These are phyloP conservation scores for Platalea minor DNA, from an alignment of 2,797 vertebrate species.

Conservation along the genomic window DNA sequence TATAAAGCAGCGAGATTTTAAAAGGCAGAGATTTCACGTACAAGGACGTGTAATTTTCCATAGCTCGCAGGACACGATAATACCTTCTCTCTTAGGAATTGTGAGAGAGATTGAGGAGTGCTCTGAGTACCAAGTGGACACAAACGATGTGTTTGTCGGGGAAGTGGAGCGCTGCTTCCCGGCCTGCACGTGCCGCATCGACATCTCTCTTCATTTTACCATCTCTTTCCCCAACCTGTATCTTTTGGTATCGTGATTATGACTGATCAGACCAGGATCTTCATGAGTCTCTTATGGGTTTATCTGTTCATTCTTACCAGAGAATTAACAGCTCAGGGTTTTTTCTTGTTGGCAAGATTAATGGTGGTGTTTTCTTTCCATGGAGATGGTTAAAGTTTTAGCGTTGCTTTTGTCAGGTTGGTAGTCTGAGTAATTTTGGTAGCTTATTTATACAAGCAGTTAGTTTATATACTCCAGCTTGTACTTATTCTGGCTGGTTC, in stretches of 20 bases:
- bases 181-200: fast-evolving
- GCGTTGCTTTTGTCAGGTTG: neutral
- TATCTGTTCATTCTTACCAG: neutral
- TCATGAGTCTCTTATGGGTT: neutral
- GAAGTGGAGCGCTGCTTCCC: neutral
- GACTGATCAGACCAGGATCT: neutral
- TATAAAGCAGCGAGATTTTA: neutral
- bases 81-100: neutral
- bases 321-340: neutral
- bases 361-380: neutral
- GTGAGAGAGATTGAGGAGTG: neutral
- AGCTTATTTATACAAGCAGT: slow-evolving; percentile 1
- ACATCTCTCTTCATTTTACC: neutral
- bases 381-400: neutral
- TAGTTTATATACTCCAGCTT: neutral
- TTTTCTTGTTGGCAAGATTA: neutral
- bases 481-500: neutral
- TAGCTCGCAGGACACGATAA: neutral
- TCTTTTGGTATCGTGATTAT: neutral
- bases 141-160: neutral
- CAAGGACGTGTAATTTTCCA: neutral
- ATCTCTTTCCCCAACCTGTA: neutral
- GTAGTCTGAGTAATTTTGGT: neutral
- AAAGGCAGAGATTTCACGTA: neutral
- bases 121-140: neutral